Evolutionary conservation across 2,797 vertebrate species (phyloP), one percentile per base, ranked within the genome.

Genomic region (Zenarchopterus dispar): DNA sequence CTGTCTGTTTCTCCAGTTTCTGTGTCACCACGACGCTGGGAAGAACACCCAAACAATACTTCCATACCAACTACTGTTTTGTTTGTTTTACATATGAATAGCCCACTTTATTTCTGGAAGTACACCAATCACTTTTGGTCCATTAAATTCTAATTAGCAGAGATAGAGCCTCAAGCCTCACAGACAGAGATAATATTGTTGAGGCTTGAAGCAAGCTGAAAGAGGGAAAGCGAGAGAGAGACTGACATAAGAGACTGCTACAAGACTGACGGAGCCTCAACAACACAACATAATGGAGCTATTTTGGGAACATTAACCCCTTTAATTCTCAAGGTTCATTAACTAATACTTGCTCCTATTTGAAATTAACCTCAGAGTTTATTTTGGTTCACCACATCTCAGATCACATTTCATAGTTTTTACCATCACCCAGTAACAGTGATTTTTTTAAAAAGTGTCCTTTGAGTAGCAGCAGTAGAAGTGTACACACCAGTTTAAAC

Each of bases 71-170:
- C 80, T 78, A 83, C 80, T 81, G 81, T 90, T n/a, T 92, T 94
- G 91, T 93, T 93, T 93, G 89, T 82, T 92, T 92, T 86, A 91
- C 88, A 92, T 90, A 91, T 91, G 91, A 92, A 93, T 90, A 86
- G 84, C 74, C 81, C 88, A 88, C 90, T 90, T 91, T 88, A 88
- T 90, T 93, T 92, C 83, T 90, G 88, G 89, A 90, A 91, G 90
- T 88, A 80, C 80, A 86, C 88, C 88, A 93, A 93, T 92, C 91
- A 91, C 91, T 91, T 90, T 88, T 92, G 91, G 85, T 88, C 87
- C 91, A 93, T 92, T 93, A 91, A 91, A 93, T 92, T 93, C 89
- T 92, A 93, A 93, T 93, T 94, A 93, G 92, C 63, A 72, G 75
- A 81, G 85, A 90, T 88, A 86, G 85, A 84, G 88, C 90, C 90